Conservation (phyloP, 2,113 vertebrate species). For the Hippocampus guttulatus region DNA sequence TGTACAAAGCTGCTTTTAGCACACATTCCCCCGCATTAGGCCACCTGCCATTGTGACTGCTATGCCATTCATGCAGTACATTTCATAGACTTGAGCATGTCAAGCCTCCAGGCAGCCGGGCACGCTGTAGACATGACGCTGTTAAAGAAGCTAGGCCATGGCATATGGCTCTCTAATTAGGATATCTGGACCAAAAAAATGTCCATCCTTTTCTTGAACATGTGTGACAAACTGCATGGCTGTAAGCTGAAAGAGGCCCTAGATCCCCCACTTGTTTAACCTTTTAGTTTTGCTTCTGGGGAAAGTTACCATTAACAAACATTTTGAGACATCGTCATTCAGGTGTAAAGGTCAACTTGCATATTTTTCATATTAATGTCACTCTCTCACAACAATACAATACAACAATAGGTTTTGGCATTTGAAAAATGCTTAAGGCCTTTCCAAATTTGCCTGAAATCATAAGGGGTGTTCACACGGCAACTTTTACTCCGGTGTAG, state of each 20-base stretch:
- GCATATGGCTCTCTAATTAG: conserved; percentile 58
- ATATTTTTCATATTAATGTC: conserved; percentile 2
- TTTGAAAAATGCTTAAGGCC: neutral
- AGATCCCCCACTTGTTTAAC: conserved; percentile 44
- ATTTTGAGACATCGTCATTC: neutral
- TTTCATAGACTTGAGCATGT: conserved; percentile 18
- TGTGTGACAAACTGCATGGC: conserved; percentile 18
- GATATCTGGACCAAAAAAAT: conserved; percentile 42
- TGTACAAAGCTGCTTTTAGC: conserved; percentile 42
- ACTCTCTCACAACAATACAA: neutral
- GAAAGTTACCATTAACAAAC: conserved; percentile 27
- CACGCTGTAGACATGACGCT: conserved; percentile 31
- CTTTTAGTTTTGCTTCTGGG: conserved; percentile 28
- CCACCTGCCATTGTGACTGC: conserved; percentile 40
- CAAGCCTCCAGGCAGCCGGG: conserved; percentile 23
- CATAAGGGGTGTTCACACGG: neutral
- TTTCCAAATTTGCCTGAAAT: neutral
- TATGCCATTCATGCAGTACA: conserved; percentile 40
- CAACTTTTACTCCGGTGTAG: too few species aligned
- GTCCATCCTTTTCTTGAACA: conserved; percentile 35
- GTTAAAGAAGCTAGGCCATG: conserved; percentile 34
- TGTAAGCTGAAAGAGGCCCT: conserved; percentile 40
- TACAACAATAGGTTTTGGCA: neutral
- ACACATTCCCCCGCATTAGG: conserved; percentile 50
- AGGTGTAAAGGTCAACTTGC: conserved; percentile 1